A percentile compares a stretch with the other conserved stretches of the same genome.
These are phyloP conservation scores for Drosophila lacicola DNA, from an alignment of 2,888 invertebrate genomes.

Conservation along the genomic window DNA sequence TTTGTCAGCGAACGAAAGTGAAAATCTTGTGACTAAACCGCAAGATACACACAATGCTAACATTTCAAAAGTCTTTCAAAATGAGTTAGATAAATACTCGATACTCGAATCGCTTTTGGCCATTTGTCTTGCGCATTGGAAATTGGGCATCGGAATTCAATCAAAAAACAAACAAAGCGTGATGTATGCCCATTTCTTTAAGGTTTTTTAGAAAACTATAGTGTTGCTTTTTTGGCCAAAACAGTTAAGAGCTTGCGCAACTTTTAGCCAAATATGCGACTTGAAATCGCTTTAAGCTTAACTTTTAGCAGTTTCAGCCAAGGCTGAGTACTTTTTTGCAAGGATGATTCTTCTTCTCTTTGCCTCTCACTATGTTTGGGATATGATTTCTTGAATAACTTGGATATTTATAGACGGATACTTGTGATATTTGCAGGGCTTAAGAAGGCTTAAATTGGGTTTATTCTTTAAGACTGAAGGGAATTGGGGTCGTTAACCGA, in stretches of 20 bases:
- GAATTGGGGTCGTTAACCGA: too few species aligned
- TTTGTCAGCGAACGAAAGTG: slow-evolving; percentile 67
- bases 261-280: not conserved
- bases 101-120: slow-evolving; percentile 11
- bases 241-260: slow-evolving; percentile 46
- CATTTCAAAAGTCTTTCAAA: slow-evolving; percentile 57
- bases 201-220: slow-evolving; percentile 41
- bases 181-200: slow-evolving; percentile 28
- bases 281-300: too few species aligned
- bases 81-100: slow-evolving; percentile 64
- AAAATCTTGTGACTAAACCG: slow-evolving; percentile 59
- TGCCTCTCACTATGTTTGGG: too few species aligned
- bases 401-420: too few species aligned
- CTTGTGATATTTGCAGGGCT: too few species aligned
- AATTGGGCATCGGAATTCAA: slow-evolving; percentile 58
- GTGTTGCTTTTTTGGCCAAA: slow-evolving; percentile 43
- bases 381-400: too few species aligned
- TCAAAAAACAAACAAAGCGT: slow-evolving; percentile 57
- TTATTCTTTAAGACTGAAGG: too few species aligned
- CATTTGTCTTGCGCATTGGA: slow-evolving; percentile 36
- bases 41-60: slow-evolving; percentile 58
- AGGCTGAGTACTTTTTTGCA: too few species aligned
- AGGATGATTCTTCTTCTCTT: too few species aligned
- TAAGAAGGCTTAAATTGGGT: too few species aligned
- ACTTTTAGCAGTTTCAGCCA: too few species aligned